Conservation (phyloP, 1,140 invertebrate species). For the Myzus persicae region DNA sequence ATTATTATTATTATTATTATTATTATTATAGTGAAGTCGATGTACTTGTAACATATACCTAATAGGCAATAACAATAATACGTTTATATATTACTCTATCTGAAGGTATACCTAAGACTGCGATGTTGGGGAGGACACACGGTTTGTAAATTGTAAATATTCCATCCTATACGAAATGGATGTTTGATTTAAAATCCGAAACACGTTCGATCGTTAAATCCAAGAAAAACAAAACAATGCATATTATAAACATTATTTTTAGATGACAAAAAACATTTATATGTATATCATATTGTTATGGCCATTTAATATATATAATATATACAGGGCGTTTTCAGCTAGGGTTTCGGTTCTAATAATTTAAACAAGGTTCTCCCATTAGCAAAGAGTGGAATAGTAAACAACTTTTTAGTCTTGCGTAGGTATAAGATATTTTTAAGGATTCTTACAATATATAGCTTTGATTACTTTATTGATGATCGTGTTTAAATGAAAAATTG, state of each 20-base stretch:
- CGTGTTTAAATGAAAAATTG: background rate
- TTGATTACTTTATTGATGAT: background rate
- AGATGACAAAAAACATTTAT: background rate
- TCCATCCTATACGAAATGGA: background rate
- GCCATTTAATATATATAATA: background rate
- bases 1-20: background rate
- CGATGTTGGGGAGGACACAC: background rate
- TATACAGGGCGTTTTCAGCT: background rate
- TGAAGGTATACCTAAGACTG: background rate
- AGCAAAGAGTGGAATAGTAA: background rate
- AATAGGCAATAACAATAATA: background rate
- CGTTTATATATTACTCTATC: background rate
- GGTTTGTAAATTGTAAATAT: background rate
- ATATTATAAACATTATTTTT: constrained; percentile 8
- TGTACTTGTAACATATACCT: background rate
- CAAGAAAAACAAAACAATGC: background rate
- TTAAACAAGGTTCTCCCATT: background rate
- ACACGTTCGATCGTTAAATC: background rate
- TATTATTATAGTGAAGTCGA: background rate
- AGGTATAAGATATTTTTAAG: background rate
- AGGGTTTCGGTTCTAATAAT: background rate
- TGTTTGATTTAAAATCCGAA: background rate
- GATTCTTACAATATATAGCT: background rate
- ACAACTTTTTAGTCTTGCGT: background rate
- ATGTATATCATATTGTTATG: background rate